phyloP scores from a whole-genome alignment of 2,113 vertebrate species.

The Macrotus californicus region DNA sequence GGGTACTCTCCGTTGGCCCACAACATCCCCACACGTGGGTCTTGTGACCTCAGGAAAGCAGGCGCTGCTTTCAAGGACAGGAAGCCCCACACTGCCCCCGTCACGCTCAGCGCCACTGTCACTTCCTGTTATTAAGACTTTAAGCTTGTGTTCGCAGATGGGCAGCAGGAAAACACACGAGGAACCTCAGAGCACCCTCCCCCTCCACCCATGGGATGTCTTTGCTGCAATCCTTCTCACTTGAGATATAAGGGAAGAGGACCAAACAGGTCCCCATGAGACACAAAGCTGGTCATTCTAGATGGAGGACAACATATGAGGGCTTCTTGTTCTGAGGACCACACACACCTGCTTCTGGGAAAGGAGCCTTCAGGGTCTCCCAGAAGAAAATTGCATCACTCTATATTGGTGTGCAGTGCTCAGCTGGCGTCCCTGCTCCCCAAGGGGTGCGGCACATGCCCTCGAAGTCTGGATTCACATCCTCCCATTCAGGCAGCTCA shows the following conservation, averaged over 20 bases:
- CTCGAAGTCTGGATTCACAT: neutral
- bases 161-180: neutral
- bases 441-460: neutral
- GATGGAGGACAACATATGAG: neutral
- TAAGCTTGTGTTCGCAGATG: neutral
- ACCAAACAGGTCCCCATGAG: neutral
- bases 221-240: neutral
- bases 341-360: neutral
- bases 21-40: conserved; percentile 49
- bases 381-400: neutral
- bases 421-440: neutral
- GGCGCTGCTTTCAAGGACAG: conserved; percentile 59
- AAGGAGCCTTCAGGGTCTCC: neutral
- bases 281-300: neutral
- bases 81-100: neutral
- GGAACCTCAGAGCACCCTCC: neutral
- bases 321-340: neutral
- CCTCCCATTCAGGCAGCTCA: neutral
- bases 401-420: no score
- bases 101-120: neutral
- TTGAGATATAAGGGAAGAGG: neutral
- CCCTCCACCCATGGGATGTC: neutral
- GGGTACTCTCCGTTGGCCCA: conserved; percentile 1
- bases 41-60: conserved; percentile 51
- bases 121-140: conserved; percentile 41